Conservation (phyloP, 2,113 vertebrate species). For the Butorides virescens region DNA sequence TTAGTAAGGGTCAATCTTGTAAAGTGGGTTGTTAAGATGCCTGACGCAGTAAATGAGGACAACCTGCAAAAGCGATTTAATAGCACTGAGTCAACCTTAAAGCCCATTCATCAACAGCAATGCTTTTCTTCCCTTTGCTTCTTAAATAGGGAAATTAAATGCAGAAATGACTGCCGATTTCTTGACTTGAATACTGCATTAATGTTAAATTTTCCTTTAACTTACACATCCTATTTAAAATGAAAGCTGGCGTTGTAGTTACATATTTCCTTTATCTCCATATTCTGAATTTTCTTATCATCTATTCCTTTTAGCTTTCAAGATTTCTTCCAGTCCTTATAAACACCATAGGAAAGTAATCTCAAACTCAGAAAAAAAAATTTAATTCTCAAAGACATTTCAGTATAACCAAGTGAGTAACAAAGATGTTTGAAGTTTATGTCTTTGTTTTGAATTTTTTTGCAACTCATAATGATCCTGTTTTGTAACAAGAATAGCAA, state of each 20-base stretch:
- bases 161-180: not conserved
- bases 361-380: slow-evolving; percentile 56
- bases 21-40: not conserved
- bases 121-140: not conserved
- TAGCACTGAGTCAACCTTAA: not conserved
- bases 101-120: not conserved
- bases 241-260: not conserved
- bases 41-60: not conserved
- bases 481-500: not conserved
- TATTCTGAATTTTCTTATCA: not conserved
- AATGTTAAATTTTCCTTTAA: not conserved
- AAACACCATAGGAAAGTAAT: slow-evolving; percentile 45
- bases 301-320: slow-evolving; percentile 22
- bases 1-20: not conserved
- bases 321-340: slow-evolving; percentile 62
- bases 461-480: not conserved
- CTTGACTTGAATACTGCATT: not conserved
- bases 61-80: not conserved
- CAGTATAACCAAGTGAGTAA: slow-evolving; percentile 51
- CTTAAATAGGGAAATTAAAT: not conserved
- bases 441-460: not conserved
- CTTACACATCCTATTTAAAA: not conserved
- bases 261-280: not conserved
- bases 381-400: slow-evolving; percentile 78
- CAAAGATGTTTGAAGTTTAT: not conserved